These are phyloP conservation scores for Gryllus bimaculatus DNA, from an alignment of 1,140 invertebrate genomes.

Conservation along the genomic window DNA sequence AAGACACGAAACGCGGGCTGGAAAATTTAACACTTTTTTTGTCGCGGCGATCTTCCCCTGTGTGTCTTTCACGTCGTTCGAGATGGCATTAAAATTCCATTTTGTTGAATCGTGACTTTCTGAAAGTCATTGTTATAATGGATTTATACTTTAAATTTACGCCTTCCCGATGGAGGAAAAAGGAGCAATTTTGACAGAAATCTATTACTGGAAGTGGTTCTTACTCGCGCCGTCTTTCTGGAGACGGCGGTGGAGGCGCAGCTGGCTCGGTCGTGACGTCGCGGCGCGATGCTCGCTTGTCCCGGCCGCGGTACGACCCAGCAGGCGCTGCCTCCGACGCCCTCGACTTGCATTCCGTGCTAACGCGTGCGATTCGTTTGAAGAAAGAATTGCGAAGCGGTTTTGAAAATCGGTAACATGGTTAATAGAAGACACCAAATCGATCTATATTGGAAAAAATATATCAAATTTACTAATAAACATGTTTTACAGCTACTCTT, in stretches of 20 bases:
- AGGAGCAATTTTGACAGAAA: conserved; percentile 4
- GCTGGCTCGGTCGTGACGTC: neutral
- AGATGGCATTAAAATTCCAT: conserved; percentile 1
- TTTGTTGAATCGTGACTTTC: neutral
- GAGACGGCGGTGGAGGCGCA: neutral
- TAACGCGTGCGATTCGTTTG: too few relatives aligned
- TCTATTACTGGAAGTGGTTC: neutral
- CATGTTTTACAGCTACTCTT: too few relatives aligned
- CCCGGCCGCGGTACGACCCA: too few relatives aligned
- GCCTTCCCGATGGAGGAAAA: neutral
- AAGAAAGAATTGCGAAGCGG: too few relatives aligned
- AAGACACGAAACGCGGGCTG: neutral
- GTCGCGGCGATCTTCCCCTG: neutral
- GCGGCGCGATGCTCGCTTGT: too few relatives aligned
- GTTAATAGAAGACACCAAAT: too few relatives aligned
- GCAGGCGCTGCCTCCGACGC: too few relatives aligned
- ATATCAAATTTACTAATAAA: too few relatives aligned
- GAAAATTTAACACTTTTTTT: neutral
- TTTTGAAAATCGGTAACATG: too few relatives aligned
- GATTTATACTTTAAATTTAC: conserved; percentile 1
- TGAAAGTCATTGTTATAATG: neutral
- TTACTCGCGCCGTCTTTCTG: neutral
- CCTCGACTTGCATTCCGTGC: too few relatives aligned
- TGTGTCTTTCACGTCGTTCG: neutral
- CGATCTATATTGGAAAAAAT: too few relatives aligned